phyloP scores from a whole-genome alignment of 2,113 vertebrate genomes.

The Bambusicola thoracicus region DNA sequence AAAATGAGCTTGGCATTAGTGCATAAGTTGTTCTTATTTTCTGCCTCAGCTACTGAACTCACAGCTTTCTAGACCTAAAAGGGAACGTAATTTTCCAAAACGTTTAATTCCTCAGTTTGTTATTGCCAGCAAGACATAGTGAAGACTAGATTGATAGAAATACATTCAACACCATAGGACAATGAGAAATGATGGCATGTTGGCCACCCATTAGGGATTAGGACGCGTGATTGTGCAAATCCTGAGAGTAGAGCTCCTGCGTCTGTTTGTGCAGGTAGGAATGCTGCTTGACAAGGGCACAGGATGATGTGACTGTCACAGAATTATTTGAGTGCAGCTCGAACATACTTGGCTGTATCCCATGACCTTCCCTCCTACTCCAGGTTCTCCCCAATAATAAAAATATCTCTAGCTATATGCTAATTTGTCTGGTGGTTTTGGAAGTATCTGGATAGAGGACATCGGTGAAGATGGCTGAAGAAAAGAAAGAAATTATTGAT shows the following conservation, averaged over 20 bases:
- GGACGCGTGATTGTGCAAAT: neutral
- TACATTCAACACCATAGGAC: neutral
- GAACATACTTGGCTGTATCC: conserved; percentile 23
- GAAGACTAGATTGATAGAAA: neutral
- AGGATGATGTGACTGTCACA: neutral
- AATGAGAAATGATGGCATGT: neutral
- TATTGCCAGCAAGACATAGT: neutral
- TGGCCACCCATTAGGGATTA: neutral
- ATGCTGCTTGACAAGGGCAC: conserved; percentile 21
- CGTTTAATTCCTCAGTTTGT: neutral
- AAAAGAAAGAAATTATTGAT: neutral
- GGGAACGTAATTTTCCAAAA: neutral
- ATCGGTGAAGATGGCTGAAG: neutral
- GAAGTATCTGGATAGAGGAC: neutral
- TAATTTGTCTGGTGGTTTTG: conserved; percentile 5
- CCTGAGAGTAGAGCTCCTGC: neutral
- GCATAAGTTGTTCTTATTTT: neutral
- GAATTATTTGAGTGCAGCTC: neutral
- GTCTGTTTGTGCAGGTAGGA: conserved; percentile 43
- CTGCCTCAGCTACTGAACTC: neutral
- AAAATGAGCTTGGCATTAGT: neutral
- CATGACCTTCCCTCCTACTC: conserved; percentile 6
- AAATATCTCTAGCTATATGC: neutral
- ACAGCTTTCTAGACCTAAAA: neutral
- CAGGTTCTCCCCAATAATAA: neutral